Base-by-base conservation (phyloP, 2,113 vertebrate genomes). In the Orthonyx spaldingii region DNA sequence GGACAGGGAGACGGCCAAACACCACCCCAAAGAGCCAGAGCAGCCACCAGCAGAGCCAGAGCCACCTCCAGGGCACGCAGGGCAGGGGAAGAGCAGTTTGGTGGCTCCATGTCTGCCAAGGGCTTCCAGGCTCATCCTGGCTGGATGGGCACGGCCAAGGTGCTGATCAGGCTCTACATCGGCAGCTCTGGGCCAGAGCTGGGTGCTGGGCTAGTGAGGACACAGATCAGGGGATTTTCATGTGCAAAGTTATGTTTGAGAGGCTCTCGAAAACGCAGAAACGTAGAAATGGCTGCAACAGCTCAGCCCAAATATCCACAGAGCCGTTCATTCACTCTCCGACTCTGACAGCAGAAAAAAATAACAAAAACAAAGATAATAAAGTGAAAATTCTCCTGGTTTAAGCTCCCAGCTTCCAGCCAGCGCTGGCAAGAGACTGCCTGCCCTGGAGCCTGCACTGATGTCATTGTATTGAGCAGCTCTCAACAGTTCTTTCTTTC, bases 401-500 rank as follows among this genome's bases (percentile, higher is more conserved):
- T 92, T 77, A 66, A 74, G 55, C 52, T 92, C 71, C 50, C 50
- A 79, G 41, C 28, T 82, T 65, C 44, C 78, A 80, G 79, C 63
- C 70, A 74, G 33, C 44, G 47, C n/a, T 56, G 79, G 55, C 88
- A 88, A 24, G 46, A 37, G 44, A 75, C 84, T 82, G 90, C 13
- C 74, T 90, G 87, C 65, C 55, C 72, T 52, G 80, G 71, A 94
- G 89, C 83, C 88, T 87, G 68, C 32, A 44, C 68, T 95, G 88
- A 84, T 81, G 64, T 74, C 89, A 74, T 55, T 39, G 52, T 28
- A 81, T 63, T 81, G 91, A 95, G 12, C 47, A 92, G 83, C 86
- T 90, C 86, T 96, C 83, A 89, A 93, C 47, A 94, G 68, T 77
- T 89, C 86, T 94, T 93, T 76, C 83, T 96, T 96, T 94, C 92